phyloP scores from a whole-genome alignment of 2,797 vertebrate genomes.

The Poeciliopsis infans region DNA sequence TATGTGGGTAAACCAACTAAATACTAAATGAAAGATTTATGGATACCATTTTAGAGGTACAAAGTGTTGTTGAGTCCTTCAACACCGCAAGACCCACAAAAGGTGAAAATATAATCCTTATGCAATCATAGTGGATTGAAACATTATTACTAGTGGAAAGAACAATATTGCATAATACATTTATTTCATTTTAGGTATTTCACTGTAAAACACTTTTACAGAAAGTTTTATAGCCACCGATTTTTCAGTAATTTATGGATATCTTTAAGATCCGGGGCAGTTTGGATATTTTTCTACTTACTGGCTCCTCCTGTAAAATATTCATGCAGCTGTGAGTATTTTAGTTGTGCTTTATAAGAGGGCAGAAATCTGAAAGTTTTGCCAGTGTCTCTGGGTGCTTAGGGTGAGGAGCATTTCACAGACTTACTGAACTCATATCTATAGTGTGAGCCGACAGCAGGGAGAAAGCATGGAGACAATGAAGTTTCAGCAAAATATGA shows the following conservation, averaged over 20 bases:
- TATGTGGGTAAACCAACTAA: not conserved
- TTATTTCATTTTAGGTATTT: not conserved
- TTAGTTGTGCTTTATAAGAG: not conserved
- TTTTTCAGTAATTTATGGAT: not conserved
- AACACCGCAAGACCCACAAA: not conserved
- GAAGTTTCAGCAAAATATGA: not conserved
- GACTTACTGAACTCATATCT: not conserved
- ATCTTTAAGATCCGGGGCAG: not conserved
- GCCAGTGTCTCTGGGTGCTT: not conserved
- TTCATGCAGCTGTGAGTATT: not conserved
- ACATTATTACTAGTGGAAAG: not conserved
- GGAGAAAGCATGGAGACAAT: not conserved
- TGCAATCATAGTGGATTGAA: not conserved
- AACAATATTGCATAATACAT: not conserved
- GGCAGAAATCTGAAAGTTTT: not conserved
- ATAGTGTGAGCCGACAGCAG: not conserved
- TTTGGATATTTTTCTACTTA: not conserved
- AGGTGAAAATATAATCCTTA: not conserved
- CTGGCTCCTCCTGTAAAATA: not conserved
- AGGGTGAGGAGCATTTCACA: not conserved
- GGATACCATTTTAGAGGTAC: not conserved
- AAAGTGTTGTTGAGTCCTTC: not conserved
- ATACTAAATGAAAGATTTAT: not conserved
- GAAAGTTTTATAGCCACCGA: not conserved
- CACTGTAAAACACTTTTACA: not conserved